Base-by-base conservation (phyloP, 2,113 vertebrate genomes). In the Chloropsis cyanopogon region DNA sequence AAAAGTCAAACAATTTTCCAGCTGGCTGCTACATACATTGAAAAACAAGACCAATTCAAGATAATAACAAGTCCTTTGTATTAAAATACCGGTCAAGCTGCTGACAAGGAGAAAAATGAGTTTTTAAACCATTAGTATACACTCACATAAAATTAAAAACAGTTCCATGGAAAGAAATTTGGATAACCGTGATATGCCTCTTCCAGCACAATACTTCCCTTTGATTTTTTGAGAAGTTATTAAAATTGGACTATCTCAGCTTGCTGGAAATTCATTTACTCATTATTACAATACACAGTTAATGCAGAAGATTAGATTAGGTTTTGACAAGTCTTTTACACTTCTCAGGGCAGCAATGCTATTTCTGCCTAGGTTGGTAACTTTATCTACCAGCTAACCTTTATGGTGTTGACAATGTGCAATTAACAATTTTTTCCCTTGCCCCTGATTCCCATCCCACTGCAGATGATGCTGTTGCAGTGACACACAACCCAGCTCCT, bases 1-100 rank as follows among this genome's bases (percentile, higher is more conserved):
- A 68, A 82, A 88, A 95, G 93, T 81, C 88, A 93, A 94, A 81
- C 72, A 70, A 56, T 88, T 90, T 95, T 94, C 83, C 78, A 94
- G 82, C 42, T 94, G 81, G 53, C 72, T 92, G 79, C 79, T 91
- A 86, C 44, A 68, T 25, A 82, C 44, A 57, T 11, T 86, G 60
- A 59, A 73, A 95, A 93, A 78, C 42, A 89, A 73, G 85, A 70
- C 82, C 17, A 2, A 81, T 68, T 82, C 46, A 61, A 92, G 73
- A 94, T 49, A 71, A 93, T 85, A 49, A 60, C 46, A 31, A 3
- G 8, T 82, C 56, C 83, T 70, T 68, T 60, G 46, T 72, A 88
- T 70, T 92, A 94, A 88, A 94, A 95, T 64, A 77, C 71, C 9
- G 54, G 93, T 92, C 92, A 96, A 94, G 82, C 77, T 85, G 61